Conservation (phyloP, 1,140 invertebrate genomes). For the Adoxophyes honmai region DNA sequence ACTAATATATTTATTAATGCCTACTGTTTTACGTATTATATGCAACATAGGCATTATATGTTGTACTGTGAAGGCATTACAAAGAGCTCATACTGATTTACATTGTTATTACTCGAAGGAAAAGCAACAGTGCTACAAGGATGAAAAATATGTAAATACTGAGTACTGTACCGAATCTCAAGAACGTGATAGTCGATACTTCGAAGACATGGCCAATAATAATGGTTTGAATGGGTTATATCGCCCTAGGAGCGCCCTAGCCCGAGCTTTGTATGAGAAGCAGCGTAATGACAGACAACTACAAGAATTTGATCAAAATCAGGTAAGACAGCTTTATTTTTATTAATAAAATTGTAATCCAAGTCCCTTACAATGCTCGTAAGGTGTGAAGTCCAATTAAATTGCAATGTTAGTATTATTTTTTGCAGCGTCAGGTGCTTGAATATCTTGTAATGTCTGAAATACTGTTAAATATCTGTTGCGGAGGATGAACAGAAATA, state of each 20-base stretch:
- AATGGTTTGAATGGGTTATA: slow-evolving; percentile 58
- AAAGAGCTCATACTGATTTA: slow-evolving; percentile 29
- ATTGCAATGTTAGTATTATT: too few relatives aligned
- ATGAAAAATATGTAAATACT: slow-evolving; percentile 39
- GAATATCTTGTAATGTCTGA: too few relatives aligned
- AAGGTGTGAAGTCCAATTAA: too few relatives aligned
- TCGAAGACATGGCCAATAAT: slow-evolving; percentile 47
- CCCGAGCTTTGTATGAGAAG: slow-evolving; percentile 83
- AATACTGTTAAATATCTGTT: too few relatives aligned
- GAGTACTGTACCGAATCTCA: slow-evolving; percentile 23
- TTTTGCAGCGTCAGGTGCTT: too few relatives aligned
- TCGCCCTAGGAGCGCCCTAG: slow-evolving; percentile 80
- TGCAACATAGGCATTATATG: background rate
- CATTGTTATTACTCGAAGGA: slow-evolving; percentile 56
- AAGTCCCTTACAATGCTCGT: too few relatives aligned
- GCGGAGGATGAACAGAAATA: too few relatives aligned
- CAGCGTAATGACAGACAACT: slow-evolving; percentile 82
- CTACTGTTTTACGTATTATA: background rate
- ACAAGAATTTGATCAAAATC: slow-evolving; percentile 80
- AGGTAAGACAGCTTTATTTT: slow-evolving; percentile 74
- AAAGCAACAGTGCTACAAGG: slow-evolving; percentile 39
- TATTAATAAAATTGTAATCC: slow-evolving; percentile 3
- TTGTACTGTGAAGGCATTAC: background rate
- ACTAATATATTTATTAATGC: background rate
- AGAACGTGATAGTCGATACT: slow-evolving; percentile 22